Evolutionary conservation across 2,888 invertebrate genomes (phyloP), one percentile per base, ranked within the genome.

Genomic region (Tridacna crocea): DNA sequence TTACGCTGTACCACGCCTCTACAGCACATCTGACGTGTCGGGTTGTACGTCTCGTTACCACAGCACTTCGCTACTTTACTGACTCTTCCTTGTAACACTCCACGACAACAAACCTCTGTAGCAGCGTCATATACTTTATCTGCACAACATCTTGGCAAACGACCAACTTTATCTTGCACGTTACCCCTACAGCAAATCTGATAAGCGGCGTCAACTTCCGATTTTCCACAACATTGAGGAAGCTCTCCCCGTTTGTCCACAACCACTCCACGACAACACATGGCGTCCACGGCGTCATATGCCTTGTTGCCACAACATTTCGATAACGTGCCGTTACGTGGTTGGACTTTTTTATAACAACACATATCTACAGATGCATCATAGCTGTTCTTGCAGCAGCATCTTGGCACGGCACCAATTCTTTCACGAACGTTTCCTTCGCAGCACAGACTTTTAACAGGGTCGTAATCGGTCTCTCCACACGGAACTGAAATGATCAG

Each of bases 11-110:
- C 84, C 27, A 75, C 75, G 11, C 84, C 84, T 24, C 66, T 24
- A n/a, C 84, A 84, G 46, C 84, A 84, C 61, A 84, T 77, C 70
- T 84, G 79, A 60, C 73, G 80, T 6, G 65, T n/a, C 13, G 84
- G 82, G 36, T 84, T 77, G 63, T 65, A 84, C 46, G 79, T 84
- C 15, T 76, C 77, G 46, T 77, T 79, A n/a, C 77, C 65, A 51
- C 84, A 84, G 48, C 84, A 84, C 36, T 79, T 84, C 11, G 73
- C 47, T 15, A 72, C 60, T 3, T 70, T 22, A 13, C 74, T 72
- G 1, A 79, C 24, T 55, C 81, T 27, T 26, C 79, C 79, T 51
- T 82, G 81, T 19, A 84, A 58, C 6, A 27, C 75, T 17, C 79
- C 77, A 0, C 74, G 36, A 24, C 84, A 84, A 65, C 84, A 84